A percentile compares a stretch with the other conserved stretches of the same genome.
Conservation (phyloP, 1,140 invertebrate genomes). For the Frieseomelitta varia region DNA sequence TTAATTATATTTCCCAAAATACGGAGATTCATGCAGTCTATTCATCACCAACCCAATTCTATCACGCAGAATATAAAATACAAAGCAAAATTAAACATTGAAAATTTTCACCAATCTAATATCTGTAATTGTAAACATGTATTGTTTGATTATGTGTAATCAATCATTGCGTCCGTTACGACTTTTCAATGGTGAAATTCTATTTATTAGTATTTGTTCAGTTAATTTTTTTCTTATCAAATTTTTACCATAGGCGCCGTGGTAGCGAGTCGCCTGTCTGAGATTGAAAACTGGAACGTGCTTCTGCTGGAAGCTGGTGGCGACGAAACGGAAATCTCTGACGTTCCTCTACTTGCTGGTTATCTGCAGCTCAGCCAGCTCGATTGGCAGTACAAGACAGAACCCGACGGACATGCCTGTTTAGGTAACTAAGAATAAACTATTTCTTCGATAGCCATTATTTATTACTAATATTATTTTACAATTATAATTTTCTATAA, state of each 20-base stretch:
- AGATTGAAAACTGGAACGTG: constrained; percentile 91
- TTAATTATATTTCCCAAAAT: too few relatives aligned
- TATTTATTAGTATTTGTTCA: too few relatives aligned
- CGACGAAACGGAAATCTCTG: constrained; percentile 94
- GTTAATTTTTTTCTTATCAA: not conserved
- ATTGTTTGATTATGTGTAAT: too few relatives aligned
- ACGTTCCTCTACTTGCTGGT: constrained; percentile 93
- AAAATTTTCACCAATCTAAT: too few relatives aligned
- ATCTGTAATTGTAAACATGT: too few relatives aligned
- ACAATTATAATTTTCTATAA: too few relatives aligned
- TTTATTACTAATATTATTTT: not conserved
- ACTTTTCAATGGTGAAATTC: too few relatives aligned
- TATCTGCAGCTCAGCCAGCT: constrained; percentile 93
- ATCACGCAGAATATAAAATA: too few relatives aligned
- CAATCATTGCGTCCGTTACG: too few relatives aligned
- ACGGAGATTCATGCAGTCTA: too few relatives aligned
- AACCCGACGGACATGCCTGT: constrained; percentile 91
- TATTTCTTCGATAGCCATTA: not conserved
- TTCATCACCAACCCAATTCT: too few relatives aligned
- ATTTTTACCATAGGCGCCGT: constrained; percentile 86
- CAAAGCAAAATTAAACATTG: too few relatives aligned
- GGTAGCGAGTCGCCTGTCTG: constrained; percentile 92
- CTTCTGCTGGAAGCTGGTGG: constrained; percentile 95
- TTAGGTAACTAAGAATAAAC: constrained; percentile 83
- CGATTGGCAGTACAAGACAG: constrained; percentile 96